Evolutionary conservation across 1,140 invertebrate species (phyloP).

Genomic region (Panagrolaimus sp.): DNA sequence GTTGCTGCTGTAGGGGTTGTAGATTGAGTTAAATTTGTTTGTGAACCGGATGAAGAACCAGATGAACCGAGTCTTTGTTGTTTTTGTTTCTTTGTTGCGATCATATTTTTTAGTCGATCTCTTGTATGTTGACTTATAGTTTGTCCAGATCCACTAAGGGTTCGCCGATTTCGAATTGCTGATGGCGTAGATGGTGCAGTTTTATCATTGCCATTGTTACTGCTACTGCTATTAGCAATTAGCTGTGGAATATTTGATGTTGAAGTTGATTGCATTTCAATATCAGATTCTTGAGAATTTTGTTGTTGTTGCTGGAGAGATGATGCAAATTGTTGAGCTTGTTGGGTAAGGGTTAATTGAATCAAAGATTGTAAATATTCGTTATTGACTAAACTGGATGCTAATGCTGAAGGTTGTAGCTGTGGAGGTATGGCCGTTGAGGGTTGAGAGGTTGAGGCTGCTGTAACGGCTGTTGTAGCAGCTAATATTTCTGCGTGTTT

Average conservation of each 20-base stretch:
- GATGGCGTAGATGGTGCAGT: slow-evolving; percentile 1
- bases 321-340: slow-evolving; percentile 16
- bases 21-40: neutral
- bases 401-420: neutral
- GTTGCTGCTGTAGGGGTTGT: neutral
- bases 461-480: slow-evolving; percentile 23
- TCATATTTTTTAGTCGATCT: slow-evolving; percentile 51
- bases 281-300: slow-evolving; percentile 5
- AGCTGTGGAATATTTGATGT: neutral
- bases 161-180: slow-evolving; percentile 32
- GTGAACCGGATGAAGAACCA: neutral
- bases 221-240: neutral
- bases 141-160: slow-evolving; percentile 45
- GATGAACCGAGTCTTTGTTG: slow-evolving; percentile 22
- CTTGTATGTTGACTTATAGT: slow-evolving; percentile 46
- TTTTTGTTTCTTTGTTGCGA: slow-evolving; percentile 50
- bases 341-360: slow-evolving; percentile 14
- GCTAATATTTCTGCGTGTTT: slow-evolving; percentile 43
- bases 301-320: neutral
- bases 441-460: neutral
- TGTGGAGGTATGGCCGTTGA: neutral
- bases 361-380: neutral
- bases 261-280: slow-evolving; percentile 12
- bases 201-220: neutral
- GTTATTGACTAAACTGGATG: neutral